Percentiles rank a stretch among this genome's conserved stretches.
Evolutionary conservation across 2,888 invertebrate genomes (phyloP).

Genomic region (Anodontia alba): DNA sequence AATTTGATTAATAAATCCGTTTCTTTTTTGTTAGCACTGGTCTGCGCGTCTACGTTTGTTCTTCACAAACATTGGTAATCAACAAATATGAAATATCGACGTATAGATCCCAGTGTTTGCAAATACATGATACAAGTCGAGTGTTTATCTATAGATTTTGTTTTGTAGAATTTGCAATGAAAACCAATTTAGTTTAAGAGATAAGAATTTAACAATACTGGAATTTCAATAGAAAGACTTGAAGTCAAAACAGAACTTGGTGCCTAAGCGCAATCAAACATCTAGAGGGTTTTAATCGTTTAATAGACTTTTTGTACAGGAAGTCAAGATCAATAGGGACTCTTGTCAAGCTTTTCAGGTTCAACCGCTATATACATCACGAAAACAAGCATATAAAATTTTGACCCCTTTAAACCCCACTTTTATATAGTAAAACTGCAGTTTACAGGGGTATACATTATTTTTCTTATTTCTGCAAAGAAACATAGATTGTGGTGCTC

Average conservation of each 20-base stretch:
- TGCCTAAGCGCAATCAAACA: background rate
- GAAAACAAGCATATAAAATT: too few relatives aligned
- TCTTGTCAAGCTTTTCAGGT: background rate
- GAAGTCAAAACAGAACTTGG: background rate
- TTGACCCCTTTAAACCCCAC: too few relatives aligned
- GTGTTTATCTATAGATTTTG: conserved; percentile 6
- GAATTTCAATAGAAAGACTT: background rate
- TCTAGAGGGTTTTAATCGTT: background rate
- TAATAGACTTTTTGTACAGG: background rate
- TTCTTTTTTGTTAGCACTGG: background rate
- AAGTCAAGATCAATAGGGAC: background rate
- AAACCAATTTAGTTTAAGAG: conserved; percentile 8
- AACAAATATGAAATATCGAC: conserved; percentile 14
- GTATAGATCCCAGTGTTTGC: conserved; percentile 13
- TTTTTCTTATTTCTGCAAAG: too few relatives aligned
- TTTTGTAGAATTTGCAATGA: conserved; percentile 6
- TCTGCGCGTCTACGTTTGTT: background rate
- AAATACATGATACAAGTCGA: conserved; percentile 15
- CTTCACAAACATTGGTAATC: background rate
- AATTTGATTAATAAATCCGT: conserved; percentile 16
- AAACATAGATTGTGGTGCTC: too few relatives aligned
- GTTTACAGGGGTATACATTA: too few relatives aligned
- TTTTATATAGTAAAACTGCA: too few relatives aligned
- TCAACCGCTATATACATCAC: background rate
- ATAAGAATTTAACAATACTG: background rate